Conservation (phyloP, 2,797 vertebrate species). For the Hyperoplus immaculatus region DNA sequence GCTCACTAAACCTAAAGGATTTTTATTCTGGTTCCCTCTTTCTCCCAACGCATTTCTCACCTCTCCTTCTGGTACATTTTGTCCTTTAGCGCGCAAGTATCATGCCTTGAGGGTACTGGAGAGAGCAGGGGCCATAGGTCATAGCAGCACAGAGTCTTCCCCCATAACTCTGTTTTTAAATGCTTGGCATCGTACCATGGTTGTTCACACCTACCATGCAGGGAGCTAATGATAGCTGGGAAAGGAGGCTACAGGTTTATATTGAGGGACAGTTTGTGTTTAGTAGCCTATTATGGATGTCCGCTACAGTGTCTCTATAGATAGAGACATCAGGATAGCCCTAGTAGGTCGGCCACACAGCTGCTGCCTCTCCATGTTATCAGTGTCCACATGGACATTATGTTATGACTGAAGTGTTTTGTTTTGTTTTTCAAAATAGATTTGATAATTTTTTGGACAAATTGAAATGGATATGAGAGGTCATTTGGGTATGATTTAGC, state of each 20-base stretch:
- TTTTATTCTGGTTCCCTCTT: slow-evolving; percentile 3
- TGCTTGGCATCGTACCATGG: slow-evolving; percentile 42
- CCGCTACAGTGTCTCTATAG: slow-evolving; percentile 29
- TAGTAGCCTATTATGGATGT: slow-evolving; percentile 41
- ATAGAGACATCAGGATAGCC: slow-evolving; percentile 37
- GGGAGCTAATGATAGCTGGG: slow-evolving; percentile 49
- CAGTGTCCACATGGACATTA: not conserved
- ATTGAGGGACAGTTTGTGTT: slow-evolving; percentile 46
- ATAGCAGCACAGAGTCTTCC: slow-evolving; percentile 56
- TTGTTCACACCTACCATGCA: slow-evolving; percentile 46
- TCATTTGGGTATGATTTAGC: not conserved
- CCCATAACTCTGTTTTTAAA: slow-evolving; percentile 25
- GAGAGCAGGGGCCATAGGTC: slow-evolving; percentile 53
- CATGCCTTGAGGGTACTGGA: slow-evolving; percentile 56
- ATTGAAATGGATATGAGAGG: not conserved
- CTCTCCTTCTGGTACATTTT: slow-evolving; percentile 60
- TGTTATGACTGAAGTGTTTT: not conserved
- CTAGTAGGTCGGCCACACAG: slow-evolving; percentile 32
- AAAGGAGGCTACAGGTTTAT: slow-evolving; percentile 51
- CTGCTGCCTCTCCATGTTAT: slow-evolving; percentile 41
- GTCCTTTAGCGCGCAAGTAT: slow-evolving; percentile 51
- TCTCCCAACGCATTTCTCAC: slow-evolving; percentile 35
- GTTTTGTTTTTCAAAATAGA: not conserved
- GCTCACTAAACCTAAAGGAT: slow-evolving; percentile 12
- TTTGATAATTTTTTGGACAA: not conserved